A percentile compares a stretch with the other conserved stretches of the same genome.
Evolutionary conservation across 2,797 vertebrate species (phyloP).

Genomic region (Poecilia picta): DNA sequence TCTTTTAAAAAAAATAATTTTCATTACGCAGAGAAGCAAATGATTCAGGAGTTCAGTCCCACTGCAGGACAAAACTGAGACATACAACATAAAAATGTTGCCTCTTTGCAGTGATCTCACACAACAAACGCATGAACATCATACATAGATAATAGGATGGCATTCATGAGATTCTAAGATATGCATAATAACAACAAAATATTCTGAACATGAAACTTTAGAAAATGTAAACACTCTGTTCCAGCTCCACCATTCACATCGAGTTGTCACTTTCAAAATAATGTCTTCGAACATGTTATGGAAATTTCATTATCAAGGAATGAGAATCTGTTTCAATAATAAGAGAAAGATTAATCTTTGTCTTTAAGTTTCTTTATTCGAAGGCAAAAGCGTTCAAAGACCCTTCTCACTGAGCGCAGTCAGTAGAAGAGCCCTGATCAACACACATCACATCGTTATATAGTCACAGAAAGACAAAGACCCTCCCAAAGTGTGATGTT

Average conservation of each 20-base stretch:
- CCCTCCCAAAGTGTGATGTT: no score
- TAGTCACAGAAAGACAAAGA: no score
- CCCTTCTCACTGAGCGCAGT: no score
- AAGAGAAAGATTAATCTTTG: no score
- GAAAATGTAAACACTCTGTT: neutral
- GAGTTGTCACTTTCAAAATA: neutral
- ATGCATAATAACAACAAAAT: neutral
- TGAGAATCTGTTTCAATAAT: no score
- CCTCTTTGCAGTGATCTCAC: neutral
- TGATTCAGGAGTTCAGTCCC: neutral
- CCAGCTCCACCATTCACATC: neutral
- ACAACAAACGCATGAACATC: neutral
- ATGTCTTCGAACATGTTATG: neutral
- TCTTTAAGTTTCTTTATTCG: no score
- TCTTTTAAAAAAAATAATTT: neutral
- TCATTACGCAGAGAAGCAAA: neutral
- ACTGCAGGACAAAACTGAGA: neutral
- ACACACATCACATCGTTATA: no score
- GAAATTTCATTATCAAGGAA: no score
- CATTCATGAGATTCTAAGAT: neutral
- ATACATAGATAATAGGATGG: neutral
- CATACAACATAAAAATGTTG: neutral
- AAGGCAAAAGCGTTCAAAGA: no score
- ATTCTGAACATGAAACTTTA: neutral
- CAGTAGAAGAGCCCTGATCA: no score